Conservation (phyloP, 2,888 invertebrate species). For the Trisateles emortualis region DNA sequence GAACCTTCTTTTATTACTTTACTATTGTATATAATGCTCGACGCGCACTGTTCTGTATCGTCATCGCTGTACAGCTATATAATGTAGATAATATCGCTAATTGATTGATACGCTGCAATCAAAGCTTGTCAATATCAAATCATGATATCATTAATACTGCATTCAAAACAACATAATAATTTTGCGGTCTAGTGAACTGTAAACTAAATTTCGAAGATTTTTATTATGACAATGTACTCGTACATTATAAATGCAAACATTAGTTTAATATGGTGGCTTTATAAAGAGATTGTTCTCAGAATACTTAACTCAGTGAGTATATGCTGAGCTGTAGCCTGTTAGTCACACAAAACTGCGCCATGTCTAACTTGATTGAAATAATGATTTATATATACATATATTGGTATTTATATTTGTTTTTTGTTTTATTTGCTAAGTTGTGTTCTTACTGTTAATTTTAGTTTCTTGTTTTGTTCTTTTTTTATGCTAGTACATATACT, state of each 20-base stretch:
- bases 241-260: not conserved
- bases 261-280: no score
- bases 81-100: constrained; percentile 24
- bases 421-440: no score
- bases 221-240: not conserved
- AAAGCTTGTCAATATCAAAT: constrained; percentile 16
- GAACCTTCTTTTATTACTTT: constrained; percentile 12
- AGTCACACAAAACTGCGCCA: no score
- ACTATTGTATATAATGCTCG: constrained; percentile 25
- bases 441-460: no score
- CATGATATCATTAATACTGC: constrained; percentile 13
- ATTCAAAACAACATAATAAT: constrained; percentile 6
- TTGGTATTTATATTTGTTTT: no score
- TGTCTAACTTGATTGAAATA: no score
- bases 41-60: constrained; percentile 18
- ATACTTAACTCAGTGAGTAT: no score
- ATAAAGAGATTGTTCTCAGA: no score
- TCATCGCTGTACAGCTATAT: not conserved
- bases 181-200: constrained; percentile 21
- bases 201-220: constrained; percentile 5
- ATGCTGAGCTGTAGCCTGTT: no score
- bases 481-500: no score
- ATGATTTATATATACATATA: no score
- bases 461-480: no score
- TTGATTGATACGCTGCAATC: constrained; percentile 19